Evolutionary conservation across 2,113 vertebrate species (phyloP), one percentile per base, ranked within the genome.

Genomic region (Pongo pygmaeus): DNA sequence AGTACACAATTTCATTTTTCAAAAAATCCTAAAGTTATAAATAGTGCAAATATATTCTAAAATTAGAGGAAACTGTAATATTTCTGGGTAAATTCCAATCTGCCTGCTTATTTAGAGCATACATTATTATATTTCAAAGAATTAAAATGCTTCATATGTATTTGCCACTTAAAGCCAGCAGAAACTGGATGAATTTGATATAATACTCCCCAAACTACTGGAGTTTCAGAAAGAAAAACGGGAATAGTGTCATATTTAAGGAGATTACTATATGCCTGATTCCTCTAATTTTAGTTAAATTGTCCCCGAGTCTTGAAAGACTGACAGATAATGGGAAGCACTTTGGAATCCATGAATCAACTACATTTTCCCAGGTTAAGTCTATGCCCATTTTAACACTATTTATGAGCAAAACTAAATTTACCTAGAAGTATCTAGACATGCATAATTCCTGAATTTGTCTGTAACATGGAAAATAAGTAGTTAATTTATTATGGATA

Each of bases 311-410:
- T 72, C 50, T 50, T 67, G 50, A 72, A 86, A 97, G 80, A 27
- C 43, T 77, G 9, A n/a, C 55, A 52, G 50, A 69, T 46, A 91
- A 83, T 57, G 52, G 48, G 6, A 25, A 94, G 88, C 16, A 85
- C 18, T 92, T 55, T 69, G 35, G 12, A 64, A 27, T 84, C 61
- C 32, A 84, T 67, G 12, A 96, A 64, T 67, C 72, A 57, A 30
- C 57, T n/a, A 61, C 6, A 78, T 89, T 84, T 79, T 64, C 69
- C 5, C 23, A 84, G 13, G 83, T 23, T 23, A 93, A 97, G 40
- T 64, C 55, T 86, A 84, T n/a, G 50, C 20, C 74, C n/a, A 94
- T 89, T 97, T 89, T 88, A 96, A 87, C 77, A 80, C 18, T 92
- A 78, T 46, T 89, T 94, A 43, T 32, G 61, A 92, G 75, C 32